Evolutionary conservation across 2,113 vertebrate genomes (phyloP).

Genomic region (Asarcornis scutulata): DNA sequence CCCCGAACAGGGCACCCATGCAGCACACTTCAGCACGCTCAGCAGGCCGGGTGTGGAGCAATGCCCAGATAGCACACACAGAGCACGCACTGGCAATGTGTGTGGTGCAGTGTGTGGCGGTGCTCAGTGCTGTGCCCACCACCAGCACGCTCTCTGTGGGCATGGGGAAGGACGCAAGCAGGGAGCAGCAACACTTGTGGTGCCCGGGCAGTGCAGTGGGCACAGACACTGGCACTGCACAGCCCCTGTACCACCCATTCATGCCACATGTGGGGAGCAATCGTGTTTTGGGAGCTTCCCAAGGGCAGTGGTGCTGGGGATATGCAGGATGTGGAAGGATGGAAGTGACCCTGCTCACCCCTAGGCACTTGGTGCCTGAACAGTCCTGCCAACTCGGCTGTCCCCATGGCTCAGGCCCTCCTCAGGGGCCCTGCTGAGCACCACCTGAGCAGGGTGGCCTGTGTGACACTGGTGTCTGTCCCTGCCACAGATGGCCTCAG

Average conservation of each 20-base stretch:
- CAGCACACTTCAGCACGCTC: background rate
- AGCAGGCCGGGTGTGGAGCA: background rate
- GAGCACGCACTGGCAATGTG: fast-evolving
- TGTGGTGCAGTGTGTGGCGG: background rate
- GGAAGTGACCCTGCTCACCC: background rate
- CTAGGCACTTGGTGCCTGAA: background rate
- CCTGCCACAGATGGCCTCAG: background rate
- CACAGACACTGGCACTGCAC: background rate
- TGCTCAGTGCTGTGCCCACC: background rate
- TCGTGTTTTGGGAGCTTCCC: background rate
- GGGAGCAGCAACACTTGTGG: background rate
- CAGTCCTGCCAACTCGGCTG: background rate
- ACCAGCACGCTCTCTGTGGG: background rate
- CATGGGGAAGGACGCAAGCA: background rate
- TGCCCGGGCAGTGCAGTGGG: fast-evolving
- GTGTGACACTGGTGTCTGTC: too few species aligned
- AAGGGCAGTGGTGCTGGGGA: fast-evolving
- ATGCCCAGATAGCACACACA: fast-evolving
- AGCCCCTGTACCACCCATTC: background rate
- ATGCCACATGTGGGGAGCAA: background rate
- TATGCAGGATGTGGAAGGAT: fast-evolving
- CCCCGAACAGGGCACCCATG: background rate
- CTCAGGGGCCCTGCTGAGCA: background rate
- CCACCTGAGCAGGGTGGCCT: background rate
- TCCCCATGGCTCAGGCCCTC: background rate